phyloP scores from a whole-genome alignment of 2,113 vertebrate genomes.

The Hippolais icterina region DNA sequence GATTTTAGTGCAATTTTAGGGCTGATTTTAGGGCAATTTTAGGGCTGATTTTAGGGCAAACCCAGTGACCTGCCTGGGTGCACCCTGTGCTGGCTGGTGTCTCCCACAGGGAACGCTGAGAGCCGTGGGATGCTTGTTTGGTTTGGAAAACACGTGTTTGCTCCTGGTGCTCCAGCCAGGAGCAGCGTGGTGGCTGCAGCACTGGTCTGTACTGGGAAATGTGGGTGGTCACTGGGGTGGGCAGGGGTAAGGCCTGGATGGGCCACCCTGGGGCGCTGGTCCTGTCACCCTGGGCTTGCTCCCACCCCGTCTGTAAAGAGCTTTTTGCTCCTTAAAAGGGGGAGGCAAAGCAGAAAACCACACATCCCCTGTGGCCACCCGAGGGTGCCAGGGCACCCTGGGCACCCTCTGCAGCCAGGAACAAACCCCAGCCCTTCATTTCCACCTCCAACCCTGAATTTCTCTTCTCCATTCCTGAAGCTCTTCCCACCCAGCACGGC shows the following conservation, averaged over 20 bases:
- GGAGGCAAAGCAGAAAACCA: background rate
- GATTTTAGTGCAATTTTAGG: background rate
- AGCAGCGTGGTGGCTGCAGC: rapidly evolving
- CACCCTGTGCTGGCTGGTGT: background rate
- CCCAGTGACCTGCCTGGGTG: rapidly evolving
- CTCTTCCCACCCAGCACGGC: background rate
- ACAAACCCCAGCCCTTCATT: background rate
- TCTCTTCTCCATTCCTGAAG: background rate
- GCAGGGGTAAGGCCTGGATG: background rate
- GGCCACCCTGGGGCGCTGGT: background rate
- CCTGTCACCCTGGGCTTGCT: background rate
- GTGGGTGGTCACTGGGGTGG: rapidly evolving
- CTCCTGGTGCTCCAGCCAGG: background rate
- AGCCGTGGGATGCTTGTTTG: rapidly evolving
- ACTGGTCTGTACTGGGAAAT: background rate
- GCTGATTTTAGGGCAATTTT: background rate
- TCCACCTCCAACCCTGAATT: background rate
- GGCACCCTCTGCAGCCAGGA: background rate
- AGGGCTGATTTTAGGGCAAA: background rate
- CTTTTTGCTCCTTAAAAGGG: background rate
- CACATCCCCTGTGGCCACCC: rapidly evolving
- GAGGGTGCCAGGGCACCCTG: rapidly evolving
- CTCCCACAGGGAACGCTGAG: background rate
- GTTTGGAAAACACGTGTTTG: background rate
- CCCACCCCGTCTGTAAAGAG: background rate